A percentile compares a stretch with the other conserved stretches of the same genome.
Evolutionary conservation across 2,888 invertebrate genomes (phyloP).

Genomic region (Drosophila meridionalis): DNA sequence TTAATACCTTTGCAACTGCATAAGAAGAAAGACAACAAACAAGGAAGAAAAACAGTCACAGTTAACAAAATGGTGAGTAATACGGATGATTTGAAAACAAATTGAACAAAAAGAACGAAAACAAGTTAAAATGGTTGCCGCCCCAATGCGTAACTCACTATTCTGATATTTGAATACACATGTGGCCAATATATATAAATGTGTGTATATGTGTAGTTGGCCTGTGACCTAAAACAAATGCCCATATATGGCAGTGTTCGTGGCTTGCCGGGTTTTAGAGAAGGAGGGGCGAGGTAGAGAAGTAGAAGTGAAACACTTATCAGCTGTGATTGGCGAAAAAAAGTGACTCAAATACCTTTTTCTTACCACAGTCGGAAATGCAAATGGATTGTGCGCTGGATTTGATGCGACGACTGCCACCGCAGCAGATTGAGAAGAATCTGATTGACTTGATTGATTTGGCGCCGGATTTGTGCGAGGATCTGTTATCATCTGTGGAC

Average conservation of each 20-base stretch:
- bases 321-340: constrained; percentile 21
- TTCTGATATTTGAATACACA: background rate
- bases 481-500: constrained; percentile 98
- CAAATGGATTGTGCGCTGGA: constrained; percentile 99
- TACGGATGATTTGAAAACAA: constrained; percentile 50
- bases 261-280: constrained; percentile 47
- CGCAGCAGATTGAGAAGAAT: constrained; percentile 99
- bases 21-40: constrained; percentile 9
- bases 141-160: constrained; percentile 12
- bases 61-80: constrained; percentile 74
- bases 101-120: constrained; percentile 31
- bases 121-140: constrained; percentile 29
- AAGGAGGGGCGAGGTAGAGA: background rate
- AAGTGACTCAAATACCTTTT: constrained; percentile 44
- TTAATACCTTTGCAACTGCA: background rate
- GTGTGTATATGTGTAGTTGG: constrained; percentile 11
- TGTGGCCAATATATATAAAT: constrained; percentile 4
- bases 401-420: constrained; percentile 99
- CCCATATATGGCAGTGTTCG: constrained; percentile 69
- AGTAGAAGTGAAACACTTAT: constrained; percentile 38
- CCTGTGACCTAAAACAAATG: constrained; percentile 61
- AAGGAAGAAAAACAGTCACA: constrained; percentile 40
- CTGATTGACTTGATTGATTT: constrained; percentile 98
- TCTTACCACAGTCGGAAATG: constrained; percentile 91
- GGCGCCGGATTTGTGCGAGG: constrained; percentile 98